These are phyloP conservation scores for Pseudomyrmex flavicornis DNA, from an alignment of 1,140 invertebrate species.

Conservation along the genomic window DNA sequence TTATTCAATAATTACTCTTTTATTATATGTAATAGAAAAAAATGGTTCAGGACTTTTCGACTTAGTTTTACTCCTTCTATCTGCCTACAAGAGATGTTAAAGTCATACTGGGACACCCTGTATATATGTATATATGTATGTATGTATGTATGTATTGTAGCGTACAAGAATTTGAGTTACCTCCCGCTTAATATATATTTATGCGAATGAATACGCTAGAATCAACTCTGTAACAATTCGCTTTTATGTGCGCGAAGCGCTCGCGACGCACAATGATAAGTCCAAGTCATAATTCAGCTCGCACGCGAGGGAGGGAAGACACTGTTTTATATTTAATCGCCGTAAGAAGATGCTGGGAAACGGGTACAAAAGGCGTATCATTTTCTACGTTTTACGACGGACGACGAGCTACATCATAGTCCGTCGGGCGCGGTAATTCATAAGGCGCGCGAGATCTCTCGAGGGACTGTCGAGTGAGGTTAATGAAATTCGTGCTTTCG, in stretches of 20 bases:
- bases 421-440: conserved; percentile 30
- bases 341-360: neutral
- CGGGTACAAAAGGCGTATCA: conserved; percentile 4
- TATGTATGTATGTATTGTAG: no score
- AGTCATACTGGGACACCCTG: no score
- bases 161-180: neutral
- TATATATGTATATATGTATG: no score
- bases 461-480: conserved; percentile 10
- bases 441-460: neutral
- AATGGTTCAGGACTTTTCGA: no score
- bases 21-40: no score
- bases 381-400: conserved; percentile 18
- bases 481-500: conserved; percentile 66
- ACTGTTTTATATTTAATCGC: conserved; percentile 32
- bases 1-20: no score
- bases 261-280: neutral
- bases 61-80: no score
- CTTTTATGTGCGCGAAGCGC: neutral
- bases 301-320: neutral
- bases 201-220: neutral
- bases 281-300: conserved; percentile 23
- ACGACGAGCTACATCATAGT: conserved; percentile 2
- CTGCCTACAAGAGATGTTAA: no score
- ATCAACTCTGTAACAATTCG: neutral
- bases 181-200: neutral